Conservation (phyloP, 2,797 vertebrate genomes). For the Onychomys leucogaster region DNA sequence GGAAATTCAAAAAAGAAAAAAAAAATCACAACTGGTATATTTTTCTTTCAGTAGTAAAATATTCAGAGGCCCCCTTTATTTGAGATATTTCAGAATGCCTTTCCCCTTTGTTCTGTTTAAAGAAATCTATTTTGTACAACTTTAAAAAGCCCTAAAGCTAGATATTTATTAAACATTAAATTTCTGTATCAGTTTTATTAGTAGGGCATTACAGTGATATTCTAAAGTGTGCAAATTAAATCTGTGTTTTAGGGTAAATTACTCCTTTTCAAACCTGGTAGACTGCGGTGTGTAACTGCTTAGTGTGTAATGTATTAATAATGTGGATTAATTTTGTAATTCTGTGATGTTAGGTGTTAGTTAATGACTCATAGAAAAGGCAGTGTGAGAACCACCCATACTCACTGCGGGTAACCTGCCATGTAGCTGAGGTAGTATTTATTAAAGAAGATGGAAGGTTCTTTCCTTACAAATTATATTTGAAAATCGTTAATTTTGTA, state of each 20-base stretch:
- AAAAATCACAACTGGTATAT: not conserved
- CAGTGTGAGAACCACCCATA: not conserved
- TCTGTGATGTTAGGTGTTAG: not conserved
- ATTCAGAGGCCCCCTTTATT: constrained; percentile 48
- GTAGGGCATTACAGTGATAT: fast-evolving
- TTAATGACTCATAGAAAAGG: constrained; percentile 1
- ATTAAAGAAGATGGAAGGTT: constrained; percentile 54
- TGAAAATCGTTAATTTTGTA: constrained; percentile 52
- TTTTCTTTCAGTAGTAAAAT: constrained; percentile 50
- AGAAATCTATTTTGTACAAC: not conserved
- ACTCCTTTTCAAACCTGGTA: not conserved
- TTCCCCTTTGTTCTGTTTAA: constrained; percentile 45
- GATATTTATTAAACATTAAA: constrained; percentile 31
- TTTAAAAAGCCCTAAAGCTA: not conserved
- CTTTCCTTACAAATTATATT: constrained; percentile 53
- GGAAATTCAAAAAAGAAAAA: not conserved
- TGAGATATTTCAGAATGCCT: not conserved
- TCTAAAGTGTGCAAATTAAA: constrained; percentile 8
- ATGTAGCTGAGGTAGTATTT: constrained; percentile 49
- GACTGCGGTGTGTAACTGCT: not conserved
- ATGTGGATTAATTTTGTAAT: constrained; percentile 12
- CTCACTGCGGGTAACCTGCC: not conserved
- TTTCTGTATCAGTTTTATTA: constrained; percentile 46
- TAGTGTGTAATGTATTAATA: not conserved
- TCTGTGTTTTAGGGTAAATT: not conserved